Evolutionary conservation across 2,888 invertebrate species (phyloP).

Genomic region (Chironomus riparius): DNA sequence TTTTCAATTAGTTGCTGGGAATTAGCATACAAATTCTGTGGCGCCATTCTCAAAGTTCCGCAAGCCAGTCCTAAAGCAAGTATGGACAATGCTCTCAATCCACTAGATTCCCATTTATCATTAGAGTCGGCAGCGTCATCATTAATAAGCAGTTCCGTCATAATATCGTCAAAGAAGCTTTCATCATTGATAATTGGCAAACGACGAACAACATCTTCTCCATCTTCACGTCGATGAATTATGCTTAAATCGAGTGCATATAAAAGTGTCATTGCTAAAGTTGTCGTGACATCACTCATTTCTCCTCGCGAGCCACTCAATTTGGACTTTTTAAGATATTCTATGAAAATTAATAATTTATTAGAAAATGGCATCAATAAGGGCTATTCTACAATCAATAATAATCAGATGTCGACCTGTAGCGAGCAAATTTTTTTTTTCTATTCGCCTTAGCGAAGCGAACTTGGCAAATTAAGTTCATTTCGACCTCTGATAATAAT

Average conservation of each 20-base stretch:
- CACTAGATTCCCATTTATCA: constrained; percentile 47
- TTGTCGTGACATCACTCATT: constrained; percentile 68
- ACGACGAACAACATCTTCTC: constrained; percentile 60
- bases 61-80: constrained; percentile 64
- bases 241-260: constrained; percentile 77
- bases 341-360: no score
- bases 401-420: no score
- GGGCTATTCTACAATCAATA: no score
- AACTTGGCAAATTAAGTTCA: no score
- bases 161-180: constrained; percentile 40
- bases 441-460: no score
- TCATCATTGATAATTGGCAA: constrained; percentile 55
- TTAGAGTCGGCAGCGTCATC: constrained; percentile 33
- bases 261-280: constrained; percentile 71
- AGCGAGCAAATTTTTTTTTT: no score
- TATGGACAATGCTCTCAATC: constrained; percentile 52
- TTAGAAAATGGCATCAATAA: no score
- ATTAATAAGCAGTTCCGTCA: constrained; percentile 29
- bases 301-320: constrained; percentile 56
- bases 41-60: constrained; percentile 51
- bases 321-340: constrained; percentile 36
- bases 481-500: no score
- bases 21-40: constrained; percentile 47
- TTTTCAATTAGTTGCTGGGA: constrained; percentile 51
- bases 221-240: constrained; percentile 64